Evolutionary conservation across 2,888 invertebrate genomes (phyloP), one percentile per base, ranked within the genome.

Genomic region (Odontocolon sp.): DNA sequence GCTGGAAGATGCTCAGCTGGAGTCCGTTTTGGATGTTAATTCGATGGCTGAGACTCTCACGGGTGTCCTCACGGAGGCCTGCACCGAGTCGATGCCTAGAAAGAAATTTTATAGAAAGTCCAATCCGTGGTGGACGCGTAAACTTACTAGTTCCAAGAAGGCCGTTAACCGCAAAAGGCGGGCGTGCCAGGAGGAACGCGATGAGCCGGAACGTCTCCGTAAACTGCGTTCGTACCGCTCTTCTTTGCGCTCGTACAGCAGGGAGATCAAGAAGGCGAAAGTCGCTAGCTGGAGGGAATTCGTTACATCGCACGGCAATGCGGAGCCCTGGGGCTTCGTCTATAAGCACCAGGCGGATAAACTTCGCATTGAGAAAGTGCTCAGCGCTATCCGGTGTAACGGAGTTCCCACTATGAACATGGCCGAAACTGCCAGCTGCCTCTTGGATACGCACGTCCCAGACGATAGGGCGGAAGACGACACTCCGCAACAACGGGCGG

Each of bases 61-160:
- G 0, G 50, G 38, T 1, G 36, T 61, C 42, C 63, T 82, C n/a
- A 69, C 40, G 11, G 40, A 8, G 2, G 77, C 77, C 18, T 79
- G 69, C n/a, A 11, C 14, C 11, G 57, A 18, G n/a, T 61, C 78
- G 0, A 78, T 81, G 47, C 73, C 71, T 0, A 57, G 63, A 1
- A 77, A 67, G n/a, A 14, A 2, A 6, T 26, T 9, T 0, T 80
- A 63, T 64, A 71, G 69, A 6, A 79, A 75, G 77, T 80, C 73
- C 66, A 78, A 77, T 23, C 79, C 77, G 38, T 82, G 80, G 78
- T 81, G 80, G 79, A 81, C 78, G 2, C 1, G 3, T 8, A 59
- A 47, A 5, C 33, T 81, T 0, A 79, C 75, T 0, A 23, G 9
- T 5, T 14, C 16, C 2, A 76, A 79, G 28, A 36, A 31, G 6